These are phyloP conservation scores for Porites australiensis DNA, from an alignment of 64 coral and sea anemone genomes.

Conservation along the genomic window DNA sequence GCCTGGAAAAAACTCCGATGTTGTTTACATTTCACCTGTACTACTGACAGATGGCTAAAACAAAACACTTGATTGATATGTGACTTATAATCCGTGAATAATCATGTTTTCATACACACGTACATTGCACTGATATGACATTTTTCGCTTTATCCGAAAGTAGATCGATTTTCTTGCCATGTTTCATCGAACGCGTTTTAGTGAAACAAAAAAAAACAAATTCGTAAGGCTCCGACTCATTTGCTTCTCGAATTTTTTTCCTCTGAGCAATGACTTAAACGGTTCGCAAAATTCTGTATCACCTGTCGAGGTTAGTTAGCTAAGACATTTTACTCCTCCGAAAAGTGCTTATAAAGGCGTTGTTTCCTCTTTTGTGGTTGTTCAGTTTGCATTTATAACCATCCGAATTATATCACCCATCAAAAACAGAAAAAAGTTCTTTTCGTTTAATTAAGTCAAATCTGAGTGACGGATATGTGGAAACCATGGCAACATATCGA, in stretches of 20 bases:
- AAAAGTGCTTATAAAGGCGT: neutral
- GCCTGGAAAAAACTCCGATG: neutral
- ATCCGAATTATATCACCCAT: neutral
- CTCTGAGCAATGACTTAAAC: neutral
- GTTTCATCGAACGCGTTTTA: neutral
- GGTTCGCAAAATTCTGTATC: neutral
- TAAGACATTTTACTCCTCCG: neutral
- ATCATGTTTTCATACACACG: neutral
- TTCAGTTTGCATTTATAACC: neutral
- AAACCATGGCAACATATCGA: slow-evolving; percentile 2
- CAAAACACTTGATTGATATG: slow-evolving; percentile 8
- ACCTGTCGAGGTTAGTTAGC: neutral
- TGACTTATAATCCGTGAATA: slow-evolving; percentile 6
- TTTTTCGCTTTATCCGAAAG: neutral
- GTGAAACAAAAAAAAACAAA: neutral
- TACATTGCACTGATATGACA: too few relatives aligned
- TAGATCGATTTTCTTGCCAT: neutral
- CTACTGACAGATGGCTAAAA: neutral
- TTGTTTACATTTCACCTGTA: neutral
- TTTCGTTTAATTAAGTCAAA: neutral
- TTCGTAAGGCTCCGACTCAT: too few relatives aligned
- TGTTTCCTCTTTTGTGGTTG: neutral
- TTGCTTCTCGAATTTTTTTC: too few relatives aligned
- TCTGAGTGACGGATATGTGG: neutral
- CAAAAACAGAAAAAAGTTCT: neutral